Conservation (phyloP, 2,113 vertebrate species). For the Alaudala cheleensis region DNA sequence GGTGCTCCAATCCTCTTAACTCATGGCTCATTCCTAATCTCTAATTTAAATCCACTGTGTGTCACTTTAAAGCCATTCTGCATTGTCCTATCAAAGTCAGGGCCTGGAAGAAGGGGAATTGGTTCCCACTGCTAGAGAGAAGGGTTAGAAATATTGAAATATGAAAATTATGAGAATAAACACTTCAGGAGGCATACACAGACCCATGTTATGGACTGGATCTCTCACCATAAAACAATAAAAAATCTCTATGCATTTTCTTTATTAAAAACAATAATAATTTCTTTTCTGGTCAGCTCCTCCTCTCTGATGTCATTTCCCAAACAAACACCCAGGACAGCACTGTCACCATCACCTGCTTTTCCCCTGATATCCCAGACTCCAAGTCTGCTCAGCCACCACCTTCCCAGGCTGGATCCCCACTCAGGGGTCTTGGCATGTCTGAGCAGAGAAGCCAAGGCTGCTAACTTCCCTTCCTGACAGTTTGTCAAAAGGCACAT, state of each 20-base stretch:
- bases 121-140: background rate
- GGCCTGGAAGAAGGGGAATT: background rate
- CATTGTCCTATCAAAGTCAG: background rate
- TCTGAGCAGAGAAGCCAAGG: slow-evolving; percentile 32
- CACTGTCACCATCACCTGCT: background rate
- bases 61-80: background rate
- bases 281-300: background rate
- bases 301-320: background rate
- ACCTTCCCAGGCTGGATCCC: background rate
- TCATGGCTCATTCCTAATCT: no score
- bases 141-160: no score
- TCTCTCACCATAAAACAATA: background rate
- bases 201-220: no score
- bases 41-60: background rate
- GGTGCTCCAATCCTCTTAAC: background rate
- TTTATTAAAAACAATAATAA: background rate
- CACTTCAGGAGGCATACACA: background rate
- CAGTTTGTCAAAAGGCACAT: slow-evolving; percentile 69
- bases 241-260: background rate
- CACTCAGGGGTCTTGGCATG: background rate
- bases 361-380: background rate
- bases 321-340: background rate
- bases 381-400: background rate
- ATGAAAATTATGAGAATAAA: background rate
- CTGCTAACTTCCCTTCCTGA: slow-evolving; percentile 42